Evolutionary conservation across 2,113 vertebrate species (phyloP).

Genomic region (Merops nubicus): DNA sequence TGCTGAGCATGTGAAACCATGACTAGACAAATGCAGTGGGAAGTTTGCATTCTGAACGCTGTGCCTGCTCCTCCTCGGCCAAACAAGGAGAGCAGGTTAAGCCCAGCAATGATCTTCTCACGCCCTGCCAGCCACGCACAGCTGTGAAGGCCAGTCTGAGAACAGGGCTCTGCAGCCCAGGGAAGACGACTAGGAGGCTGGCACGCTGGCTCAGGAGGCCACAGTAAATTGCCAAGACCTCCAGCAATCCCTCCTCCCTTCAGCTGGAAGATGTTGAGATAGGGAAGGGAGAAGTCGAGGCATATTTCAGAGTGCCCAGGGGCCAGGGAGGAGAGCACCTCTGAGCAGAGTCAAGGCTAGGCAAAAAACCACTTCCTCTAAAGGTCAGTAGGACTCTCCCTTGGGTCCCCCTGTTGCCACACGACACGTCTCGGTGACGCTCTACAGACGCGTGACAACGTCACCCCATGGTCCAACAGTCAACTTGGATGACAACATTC

Average conservation of each 20-base stretch:
- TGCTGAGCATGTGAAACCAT: constrained; percentile 63
- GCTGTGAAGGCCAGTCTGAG: background rate
- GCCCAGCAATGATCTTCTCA: background rate
- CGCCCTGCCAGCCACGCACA: background rate
- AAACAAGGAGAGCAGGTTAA: constrained; percentile 51
- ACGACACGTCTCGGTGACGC: fast-evolving
- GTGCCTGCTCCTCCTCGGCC: background rate
- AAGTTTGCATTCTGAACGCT: background rate
- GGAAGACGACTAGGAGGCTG: background rate
- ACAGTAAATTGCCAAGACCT: background rate
- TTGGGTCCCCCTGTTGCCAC: background rate
- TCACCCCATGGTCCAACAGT: fast-evolving
- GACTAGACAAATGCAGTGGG: constrained; percentile 53
- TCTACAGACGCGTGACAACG: fast-evolving
- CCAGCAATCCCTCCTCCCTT: background rate
- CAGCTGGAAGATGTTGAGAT: background rate
- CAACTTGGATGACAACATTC: background rate
- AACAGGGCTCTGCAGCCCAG: fast-evolving
- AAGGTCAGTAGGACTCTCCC: background rate
- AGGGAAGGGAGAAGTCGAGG: background rate
- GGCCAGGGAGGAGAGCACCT: background rate
- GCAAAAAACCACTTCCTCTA: background rate
- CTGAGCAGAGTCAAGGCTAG: background rate
- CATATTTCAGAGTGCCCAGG: background rate
- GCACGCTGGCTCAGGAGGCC: background rate